Percentiles rank a stretch among this genome's conserved stretches.
Evolutionary conservation across 2,888 invertebrate genomes (phyloP).

Genomic region (Leptogaster cylindrica): DNA sequence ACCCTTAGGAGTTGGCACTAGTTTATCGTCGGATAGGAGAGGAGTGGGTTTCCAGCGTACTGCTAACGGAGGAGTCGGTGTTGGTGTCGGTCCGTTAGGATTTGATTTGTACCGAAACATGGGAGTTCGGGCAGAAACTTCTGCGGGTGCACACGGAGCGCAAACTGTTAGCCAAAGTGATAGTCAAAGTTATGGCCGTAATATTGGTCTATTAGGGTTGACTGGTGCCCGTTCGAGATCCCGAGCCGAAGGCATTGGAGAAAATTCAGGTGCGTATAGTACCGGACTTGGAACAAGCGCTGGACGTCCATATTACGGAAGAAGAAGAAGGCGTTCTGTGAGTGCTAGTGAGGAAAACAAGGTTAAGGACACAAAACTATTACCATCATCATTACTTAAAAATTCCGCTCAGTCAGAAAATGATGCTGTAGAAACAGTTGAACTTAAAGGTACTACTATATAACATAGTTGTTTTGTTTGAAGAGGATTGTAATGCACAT

Average conservation of each 20-base stretch:
- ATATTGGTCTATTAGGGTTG: conserved; percentile 4
- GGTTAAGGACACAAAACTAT: too few species aligned
- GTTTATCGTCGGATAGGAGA: conserved; percentile 56
- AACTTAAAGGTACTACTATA: too few species aligned
- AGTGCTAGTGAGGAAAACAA: too few species aligned
- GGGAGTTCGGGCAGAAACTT: conserved; percentile 52
- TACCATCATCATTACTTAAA: too few species aligned
- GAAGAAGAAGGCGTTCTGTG: too few species aligned
- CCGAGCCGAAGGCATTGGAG: not conserved
- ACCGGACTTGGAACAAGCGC: too few species aligned
- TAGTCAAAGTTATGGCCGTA: conserved; percentile 33
- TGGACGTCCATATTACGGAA: too few species aligned
- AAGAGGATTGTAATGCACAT: too few species aligned
- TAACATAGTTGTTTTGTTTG: too few species aligned
- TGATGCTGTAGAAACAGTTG: too few species aligned
- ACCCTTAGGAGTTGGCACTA: conserved; percentile 54
- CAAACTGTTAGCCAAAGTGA: conserved; percentile 51
- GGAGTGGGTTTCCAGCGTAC: conserved; percentile 55
- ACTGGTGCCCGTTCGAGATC: conserved; percentile 1
- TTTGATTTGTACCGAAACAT: conserved; percentile 54
- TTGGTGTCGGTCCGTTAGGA: conserved; percentile 56
- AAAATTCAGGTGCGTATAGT: conserved; percentile 1
- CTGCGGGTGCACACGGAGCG: conserved; percentile 52
- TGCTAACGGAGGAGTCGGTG: conserved; percentile 53
- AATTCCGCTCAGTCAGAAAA: too few species aligned